Conservation (phyloP, 2,888 invertebrate genomes). For the Meta bourneti region DNA sequence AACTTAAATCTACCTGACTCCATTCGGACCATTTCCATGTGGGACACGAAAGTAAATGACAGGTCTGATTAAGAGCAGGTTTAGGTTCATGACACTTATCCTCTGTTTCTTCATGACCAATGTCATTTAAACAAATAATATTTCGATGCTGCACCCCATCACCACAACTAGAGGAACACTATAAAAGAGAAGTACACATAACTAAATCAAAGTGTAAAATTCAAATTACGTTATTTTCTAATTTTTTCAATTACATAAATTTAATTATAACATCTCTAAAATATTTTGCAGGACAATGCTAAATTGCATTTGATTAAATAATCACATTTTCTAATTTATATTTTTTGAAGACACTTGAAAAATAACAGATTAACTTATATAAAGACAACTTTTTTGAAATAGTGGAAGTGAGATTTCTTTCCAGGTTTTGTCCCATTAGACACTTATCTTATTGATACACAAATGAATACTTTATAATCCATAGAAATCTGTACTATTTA, state of each 20-base stretch:
- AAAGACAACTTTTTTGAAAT: not conserved
- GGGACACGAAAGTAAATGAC: slow-evolving; percentile 45
- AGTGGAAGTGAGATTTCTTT: not conserved
- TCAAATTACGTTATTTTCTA: too few relatives aligned
- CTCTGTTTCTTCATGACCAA: slow-evolving; percentile 58
- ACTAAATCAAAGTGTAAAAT: slow-evolving; percentile 83
- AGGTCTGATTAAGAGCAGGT: slow-evolving; percentile 44
- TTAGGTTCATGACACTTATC: slow-evolving; percentile 56
- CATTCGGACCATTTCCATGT: slow-evolving; percentile 71
- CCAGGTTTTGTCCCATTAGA: too few relatives aligned
- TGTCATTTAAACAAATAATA: slow-evolving; percentile 78
- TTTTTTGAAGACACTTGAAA: not conserved
- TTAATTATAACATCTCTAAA: too few relatives aligned
- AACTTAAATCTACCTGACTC: slow-evolving; percentile 34
- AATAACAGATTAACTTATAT: not conserved
- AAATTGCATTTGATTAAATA: not conserved
- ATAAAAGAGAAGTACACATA: not conserved
- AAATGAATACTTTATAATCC: too few relatives aligned
- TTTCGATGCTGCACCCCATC: slow-evolving; percentile 80
- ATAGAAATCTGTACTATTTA: too few relatives aligned
- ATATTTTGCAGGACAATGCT: not conserved
- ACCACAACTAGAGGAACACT: slow-evolving; percentile 84
- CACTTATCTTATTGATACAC: too few relatives aligned
- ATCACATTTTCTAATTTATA: too few relatives aligned
- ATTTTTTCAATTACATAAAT: too few relatives aligned